Conservation (phyloP, 2,113 vertebrate species). For the Centropristis striata region DNA sequence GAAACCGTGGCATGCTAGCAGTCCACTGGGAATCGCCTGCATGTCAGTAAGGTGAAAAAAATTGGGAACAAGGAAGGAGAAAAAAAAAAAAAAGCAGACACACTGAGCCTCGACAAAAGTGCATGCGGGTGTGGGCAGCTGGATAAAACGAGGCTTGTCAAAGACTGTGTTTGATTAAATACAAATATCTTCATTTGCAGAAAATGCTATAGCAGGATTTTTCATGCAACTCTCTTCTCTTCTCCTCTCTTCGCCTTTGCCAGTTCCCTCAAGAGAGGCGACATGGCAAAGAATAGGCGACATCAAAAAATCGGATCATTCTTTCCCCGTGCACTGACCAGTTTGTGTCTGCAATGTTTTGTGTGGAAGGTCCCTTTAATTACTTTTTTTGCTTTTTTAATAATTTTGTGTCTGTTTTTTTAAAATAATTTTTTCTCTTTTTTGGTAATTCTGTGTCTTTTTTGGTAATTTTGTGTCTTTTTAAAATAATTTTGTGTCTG, state of each 20-base stretch:
- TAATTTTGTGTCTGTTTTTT: too few relatives aligned
- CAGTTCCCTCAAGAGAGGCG: slow-evolving; percentile 11
- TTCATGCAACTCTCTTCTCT: too few relatives aligned
- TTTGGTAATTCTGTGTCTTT: too few relatives aligned
- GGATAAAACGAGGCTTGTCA: slow-evolving; percentile 15
- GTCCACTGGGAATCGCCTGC: slow-evolving; percentile 68
- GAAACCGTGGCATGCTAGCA: slow-evolving; percentile 49
- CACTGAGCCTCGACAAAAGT: slow-evolving; percentile 2
- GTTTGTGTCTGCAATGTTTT: slow-evolving; percentile 34
- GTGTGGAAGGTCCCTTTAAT: too few relatives aligned
- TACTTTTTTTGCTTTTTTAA: too few relatives aligned
- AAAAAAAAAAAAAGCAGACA: slow-evolving; percentile 33
- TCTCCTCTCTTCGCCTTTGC: slow-evolving; percentile 1
- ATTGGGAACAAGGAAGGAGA: slow-evolving; percentile 29
- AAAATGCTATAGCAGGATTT: background rate
- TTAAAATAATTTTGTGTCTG: too few relatives aligned
- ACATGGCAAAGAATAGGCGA: slow-evolving; percentile 1
- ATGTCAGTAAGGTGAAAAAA: slow-evolving; percentile 64
- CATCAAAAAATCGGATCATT: slow-evolving; percentile 25
- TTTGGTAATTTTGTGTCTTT: too few relatives aligned
- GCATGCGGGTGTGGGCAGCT: background rate
- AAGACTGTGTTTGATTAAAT: slow-evolving; percentile 17
- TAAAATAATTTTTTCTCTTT: too few relatives aligned
- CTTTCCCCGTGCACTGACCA: background rate
- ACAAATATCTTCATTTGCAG: background rate